These are phyloP conservation scores for Fopius arisanus DNA, from an alignment of 1,140 invertebrate species.

Conservation along the genomic window DNA sequence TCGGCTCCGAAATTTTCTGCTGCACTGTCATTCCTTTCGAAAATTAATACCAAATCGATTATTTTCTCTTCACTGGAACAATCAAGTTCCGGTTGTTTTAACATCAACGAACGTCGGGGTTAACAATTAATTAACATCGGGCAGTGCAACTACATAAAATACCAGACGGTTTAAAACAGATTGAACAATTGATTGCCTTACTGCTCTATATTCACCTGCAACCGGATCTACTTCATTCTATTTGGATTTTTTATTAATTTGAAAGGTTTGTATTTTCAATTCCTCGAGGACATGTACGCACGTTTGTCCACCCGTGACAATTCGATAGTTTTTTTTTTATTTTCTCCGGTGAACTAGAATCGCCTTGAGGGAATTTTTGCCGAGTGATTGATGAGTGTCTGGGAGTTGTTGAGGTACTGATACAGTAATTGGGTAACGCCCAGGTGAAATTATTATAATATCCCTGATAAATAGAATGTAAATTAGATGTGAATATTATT, in stretches of 20 bases:
- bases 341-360: background rate
- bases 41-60: no score
- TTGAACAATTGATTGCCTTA: constrained; percentile 26
- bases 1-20: no score
- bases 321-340: background rate
- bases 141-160: constrained; percentile 19
- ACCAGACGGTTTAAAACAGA: background rate
- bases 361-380: background rate
- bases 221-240: constrained; percentile 29
- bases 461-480: no score
- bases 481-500: no score
- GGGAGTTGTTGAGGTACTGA: no score
- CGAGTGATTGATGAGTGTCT: background rate
- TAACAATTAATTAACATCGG: constrained; percentile 21
- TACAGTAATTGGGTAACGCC: no score
- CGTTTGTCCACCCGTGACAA: constrained; percentile 6
- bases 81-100: constrained; percentile 25
- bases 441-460: no score
- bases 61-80: constrained; percentile 6
- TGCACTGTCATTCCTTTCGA: no score
- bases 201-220: background rate
- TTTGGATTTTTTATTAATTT: constrained; percentile 9
- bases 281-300: constrained; percentile 24
- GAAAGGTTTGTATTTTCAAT: background rate
- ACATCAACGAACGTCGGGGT: background rate